phyloP scores from a whole-genome alignment of 2,888 invertebrate genomes.

The Teinopalpus imperialis region DNA sequence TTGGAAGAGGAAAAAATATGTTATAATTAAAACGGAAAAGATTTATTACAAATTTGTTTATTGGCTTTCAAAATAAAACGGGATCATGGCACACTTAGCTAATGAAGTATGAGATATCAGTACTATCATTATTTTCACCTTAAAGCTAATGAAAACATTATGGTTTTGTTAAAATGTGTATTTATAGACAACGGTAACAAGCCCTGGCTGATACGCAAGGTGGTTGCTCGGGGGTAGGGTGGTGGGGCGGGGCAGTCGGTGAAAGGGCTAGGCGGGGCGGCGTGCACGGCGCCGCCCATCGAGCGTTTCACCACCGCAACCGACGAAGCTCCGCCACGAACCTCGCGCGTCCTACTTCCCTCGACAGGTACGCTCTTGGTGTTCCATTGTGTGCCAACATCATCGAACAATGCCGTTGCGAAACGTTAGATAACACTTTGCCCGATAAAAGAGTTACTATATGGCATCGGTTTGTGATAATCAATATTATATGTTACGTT shows the following conservation, averaged over 20 bases:
- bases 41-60: too few species aligned
- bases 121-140: too few species aligned
- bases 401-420: conserved; percentile 73
- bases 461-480: neutral
- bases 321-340: conserved; percentile 47
- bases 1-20: too few species aligned
- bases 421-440: conserved; percentile 74
- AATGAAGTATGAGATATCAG: too few species aligned
- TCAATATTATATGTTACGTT: neutral
- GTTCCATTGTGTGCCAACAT: conserved; percentile 73
- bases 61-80: too few species aligned
- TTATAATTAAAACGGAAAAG: too few species aligned
- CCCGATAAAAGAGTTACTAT: too few species aligned
- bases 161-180: too few species aligned
- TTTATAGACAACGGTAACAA: too few species aligned
- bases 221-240: conserved; percentile 58
- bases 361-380: conserved; percentile 71
- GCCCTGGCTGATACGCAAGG: conserved; percentile 49
- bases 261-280: conserved; percentile 77
- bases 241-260: conserved; percentile 73
- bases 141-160: too few species aligned
- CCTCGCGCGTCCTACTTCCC: conserved; percentile 71
- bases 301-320: conserved; percentile 70
- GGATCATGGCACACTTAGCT: too few species aligned
- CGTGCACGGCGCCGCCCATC: conserved; percentile 74